These are phyloP conservation scores for Gastrophysa polygoni DNA, from an alignment of 2,888 invertebrate species.

Conservation along the genomic window DNA sequence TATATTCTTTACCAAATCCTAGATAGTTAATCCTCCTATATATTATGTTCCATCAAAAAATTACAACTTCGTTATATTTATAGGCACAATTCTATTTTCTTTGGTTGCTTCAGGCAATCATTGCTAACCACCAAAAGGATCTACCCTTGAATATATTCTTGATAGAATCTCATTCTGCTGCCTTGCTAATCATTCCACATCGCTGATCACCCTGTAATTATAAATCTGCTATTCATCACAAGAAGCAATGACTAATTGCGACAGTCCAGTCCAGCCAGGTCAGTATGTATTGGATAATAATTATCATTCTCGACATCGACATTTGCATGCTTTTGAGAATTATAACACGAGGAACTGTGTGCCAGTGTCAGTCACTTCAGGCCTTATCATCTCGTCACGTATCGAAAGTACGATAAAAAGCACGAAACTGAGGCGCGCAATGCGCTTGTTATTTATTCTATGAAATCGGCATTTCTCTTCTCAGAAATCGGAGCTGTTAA, in stretches of 20 bases:
- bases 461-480: constrained; percentile 34
- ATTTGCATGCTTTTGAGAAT: constrained; percentile 14
- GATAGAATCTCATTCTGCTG: too few relatives aligned
- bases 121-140: too few relatives aligned
- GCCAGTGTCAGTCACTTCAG: constrained; percentile 23
- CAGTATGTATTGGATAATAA: not conserved
- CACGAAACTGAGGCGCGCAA: constrained; percentile 18
- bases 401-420: constrained; percentile 19
- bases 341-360: constrained; percentile 27
- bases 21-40: too few relatives aligned
- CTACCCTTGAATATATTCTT: too few relatives aligned
- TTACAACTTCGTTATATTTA: too few relatives aligned
- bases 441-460: constrained; percentile 27
- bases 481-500: constrained; percentile 24
- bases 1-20: too few relatives aligned
- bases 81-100: too few relatives aligned
- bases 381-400: constrained; percentile 26
- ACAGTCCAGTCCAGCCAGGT: not conserved
- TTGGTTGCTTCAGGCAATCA: too few relatives aligned
- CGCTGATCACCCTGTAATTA: too few relatives aligned
- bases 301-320: not conserved
- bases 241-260: not conserved
- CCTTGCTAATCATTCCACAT: too few relatives aligned
- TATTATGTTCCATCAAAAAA: too few relatives aligned
- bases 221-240: too few relatives aligned